phyloP scores from a whole-genome alignment of 2,113 vertebrate genomes.

The Dicrurus megarhynchus region DNA sequence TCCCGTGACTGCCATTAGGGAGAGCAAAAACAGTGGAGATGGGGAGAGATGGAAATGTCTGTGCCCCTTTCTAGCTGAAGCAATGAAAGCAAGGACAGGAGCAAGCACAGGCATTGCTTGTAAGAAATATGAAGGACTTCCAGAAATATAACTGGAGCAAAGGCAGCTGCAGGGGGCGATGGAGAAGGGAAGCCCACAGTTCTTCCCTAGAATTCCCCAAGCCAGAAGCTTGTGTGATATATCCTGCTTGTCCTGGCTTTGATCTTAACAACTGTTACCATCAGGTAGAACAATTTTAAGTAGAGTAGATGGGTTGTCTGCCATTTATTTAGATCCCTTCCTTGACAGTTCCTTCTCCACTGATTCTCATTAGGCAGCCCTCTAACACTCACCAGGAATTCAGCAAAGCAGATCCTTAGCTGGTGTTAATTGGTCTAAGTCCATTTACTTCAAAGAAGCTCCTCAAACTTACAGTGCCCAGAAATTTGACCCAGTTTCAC shows the following conservation, averaged over 20 bases:
- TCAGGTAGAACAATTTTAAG: background rate
- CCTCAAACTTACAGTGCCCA: background rate
- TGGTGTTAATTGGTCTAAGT: constrained; percentile 17
- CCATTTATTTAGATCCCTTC: constrained; percentile 3
- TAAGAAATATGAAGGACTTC: background rate
- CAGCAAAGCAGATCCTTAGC: constrained; percentile 7
- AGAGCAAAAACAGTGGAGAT: background rate
- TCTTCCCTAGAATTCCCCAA: background rate
- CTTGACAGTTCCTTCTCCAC: background rate
- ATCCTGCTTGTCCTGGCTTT: background rate
- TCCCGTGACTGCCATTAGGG: background rate
- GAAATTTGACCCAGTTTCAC: constrained; percentile 39
- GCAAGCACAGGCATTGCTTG: background rate
- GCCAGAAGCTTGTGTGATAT: background rate
- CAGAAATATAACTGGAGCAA: background rate
- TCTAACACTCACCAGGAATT: background rate
- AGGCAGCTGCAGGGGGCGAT: background rate
- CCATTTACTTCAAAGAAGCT: constrained; percentile 31
- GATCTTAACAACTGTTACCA: background rate
- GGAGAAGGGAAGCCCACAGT: background rate
- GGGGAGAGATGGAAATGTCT: background rate
- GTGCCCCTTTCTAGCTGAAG: background rate
- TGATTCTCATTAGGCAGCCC: background rate
- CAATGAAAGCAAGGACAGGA: background rate
- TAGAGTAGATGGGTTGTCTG: background rate